Evolutionary conservation across 2,888 invertebrate species (phyloP).

Genomic region (Pollenia amentaria): DNA sequence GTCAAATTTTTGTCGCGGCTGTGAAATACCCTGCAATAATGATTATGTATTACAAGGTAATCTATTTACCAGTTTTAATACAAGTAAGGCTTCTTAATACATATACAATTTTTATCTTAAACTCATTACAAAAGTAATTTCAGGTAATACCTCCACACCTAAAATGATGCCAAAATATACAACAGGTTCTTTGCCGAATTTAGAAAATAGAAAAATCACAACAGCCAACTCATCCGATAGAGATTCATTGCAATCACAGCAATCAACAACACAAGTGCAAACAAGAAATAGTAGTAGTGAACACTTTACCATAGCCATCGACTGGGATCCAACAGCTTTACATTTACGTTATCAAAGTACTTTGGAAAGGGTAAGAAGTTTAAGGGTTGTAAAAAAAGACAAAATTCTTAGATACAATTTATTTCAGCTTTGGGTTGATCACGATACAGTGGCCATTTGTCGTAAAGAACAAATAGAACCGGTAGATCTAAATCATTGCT

Average conservation of each 20-base stretch:
- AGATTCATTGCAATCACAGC: slow-evolving; percentile 76
- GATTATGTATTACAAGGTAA: slow-evolving; percentile 85
- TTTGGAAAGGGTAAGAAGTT: slow-evolving; percentile 87
- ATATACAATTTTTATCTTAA: background rate
- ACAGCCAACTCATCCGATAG: slow-evolving; percentile 77
- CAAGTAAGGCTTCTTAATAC: slow-evolving; percentile 77
- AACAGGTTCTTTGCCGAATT: slow-evolving; percentile 80
- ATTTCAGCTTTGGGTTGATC: slow-evolving; percentile 89
- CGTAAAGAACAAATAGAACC: slow-evolving; percentile 91
- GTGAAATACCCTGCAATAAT: slow-evolving; percentile 90
- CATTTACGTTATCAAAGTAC: slow-evolving; percentile 94
- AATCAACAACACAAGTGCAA: slow-evolving; percentile 74
- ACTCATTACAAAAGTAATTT: background rate
- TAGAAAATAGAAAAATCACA: slow-evolving; percentile 78
- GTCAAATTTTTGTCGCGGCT: slow-evolving; percentile 94
- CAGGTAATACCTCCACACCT: slow-evolving; percentile 81
- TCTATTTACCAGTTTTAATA: slow-evolving; percentile 78
- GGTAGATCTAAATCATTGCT: slow-evolving; percentile 92
- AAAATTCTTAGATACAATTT: too few relatives aligned
- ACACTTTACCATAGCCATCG: slow-evolving; percentile 89
- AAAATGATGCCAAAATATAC: slow-evolving; percentile 81
- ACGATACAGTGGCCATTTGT: slow-evolving; percentile 89
- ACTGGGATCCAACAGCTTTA: slow-evolving; percentile 97
- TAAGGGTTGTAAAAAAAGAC: background rate
- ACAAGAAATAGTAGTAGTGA: slow-evolving; percentile 77